These are phyloP conservation scores for Formica selysi DNA, from an alignment of 1,140 invertebrate genomes.

Conservation along the genomic window DNA sequence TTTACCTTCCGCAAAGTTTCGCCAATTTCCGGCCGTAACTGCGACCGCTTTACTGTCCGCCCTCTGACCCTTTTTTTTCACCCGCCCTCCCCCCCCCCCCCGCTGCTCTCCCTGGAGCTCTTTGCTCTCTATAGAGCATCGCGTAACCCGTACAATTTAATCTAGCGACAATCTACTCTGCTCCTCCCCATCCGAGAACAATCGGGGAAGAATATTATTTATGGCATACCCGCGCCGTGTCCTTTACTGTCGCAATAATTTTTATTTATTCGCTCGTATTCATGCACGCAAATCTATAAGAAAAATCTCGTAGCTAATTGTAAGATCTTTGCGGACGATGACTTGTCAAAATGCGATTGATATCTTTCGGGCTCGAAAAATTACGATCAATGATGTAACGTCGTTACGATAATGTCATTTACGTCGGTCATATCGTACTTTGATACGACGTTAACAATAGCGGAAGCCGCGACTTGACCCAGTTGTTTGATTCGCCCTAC, in stretches of 20 bases:
- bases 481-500: conserved; percentile 64
- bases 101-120: background rate
- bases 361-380: background rate
- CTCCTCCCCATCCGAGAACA: background rate
- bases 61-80: conserved; percentile 50
- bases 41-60: conserved; percentile 59
- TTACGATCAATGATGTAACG: background rate
- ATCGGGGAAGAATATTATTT: conserved; percentile 43
- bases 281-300: background rate
- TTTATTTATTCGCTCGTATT: background rate
- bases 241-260: conserved; percentile 23
- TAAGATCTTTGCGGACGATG: background rate
- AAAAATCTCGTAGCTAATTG: background rate
- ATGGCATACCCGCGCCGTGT: background rate
- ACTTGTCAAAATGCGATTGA: conserved; percentile 9
- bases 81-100: background rate
- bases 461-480: conserved; percentile 64
- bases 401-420: conserved; percentile 43
- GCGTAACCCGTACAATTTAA: conserved; percentile 61
- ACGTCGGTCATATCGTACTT: conserved; percentile 39
- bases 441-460: conserved; percentile 14
- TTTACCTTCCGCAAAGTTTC: conserved; percentile 74
- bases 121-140: conserved; percentile 16
- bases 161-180: conserved; percentile 54
- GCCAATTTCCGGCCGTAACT: conserved; percentile 72